Percentiles rank a stretch among this genome's conserved stretches.
Conservation (phyloP, 2,888 invertebrate genomes). For the Campopleginae sp. region DNA sequence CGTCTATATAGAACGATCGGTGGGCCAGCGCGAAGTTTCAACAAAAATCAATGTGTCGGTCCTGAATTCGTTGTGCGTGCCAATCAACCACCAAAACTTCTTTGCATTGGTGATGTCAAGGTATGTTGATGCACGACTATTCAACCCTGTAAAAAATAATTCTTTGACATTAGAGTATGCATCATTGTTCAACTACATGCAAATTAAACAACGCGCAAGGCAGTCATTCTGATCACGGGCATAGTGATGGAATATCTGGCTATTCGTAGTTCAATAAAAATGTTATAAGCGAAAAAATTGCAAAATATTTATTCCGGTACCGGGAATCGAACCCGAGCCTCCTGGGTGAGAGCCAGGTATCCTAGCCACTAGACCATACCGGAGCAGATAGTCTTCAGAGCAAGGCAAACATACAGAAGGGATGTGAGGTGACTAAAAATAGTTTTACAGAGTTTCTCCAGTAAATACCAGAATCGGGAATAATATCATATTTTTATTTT, state of each 20-base stretch:
- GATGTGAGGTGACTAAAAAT: neutral
- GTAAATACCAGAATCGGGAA: neutral
- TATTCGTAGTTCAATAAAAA: neutral
- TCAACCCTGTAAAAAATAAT: neutral
- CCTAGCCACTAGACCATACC: constrained; percentile 87
- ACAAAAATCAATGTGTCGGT: constrained; percentile 86
- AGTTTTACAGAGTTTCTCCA: neutral
- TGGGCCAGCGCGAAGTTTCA: constrained; percentile 83
- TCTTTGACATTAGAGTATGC: neutral
- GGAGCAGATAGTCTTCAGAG: constrained; percentile 76
- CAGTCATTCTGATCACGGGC: too few relatives aligned
- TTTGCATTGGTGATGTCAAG: constrained; percentile 87
- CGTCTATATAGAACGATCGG: constrained; percentile 88
- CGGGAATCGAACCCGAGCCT: constrained; percentile 88
- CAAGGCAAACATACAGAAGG: neutral
- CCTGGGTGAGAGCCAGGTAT: constrained; percentile 87
- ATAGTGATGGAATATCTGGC: too few relatives aligned
- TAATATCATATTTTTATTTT: neutral
- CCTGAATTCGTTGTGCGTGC: constrained; percentile 92
- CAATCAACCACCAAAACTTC: constrained; percentile 87
- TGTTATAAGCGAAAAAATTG: neutral
- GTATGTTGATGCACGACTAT: constrained; percentile 75
- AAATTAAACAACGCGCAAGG: too few relatives aligned
- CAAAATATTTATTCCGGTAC: constrained; percentile 84
- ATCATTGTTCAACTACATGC: too few relatives aligned